Evolutionary conservation across 2,888 invertebrate species (phyloP), one percentile per base, ranked within the genome.

Genomic region (Drosophila ezoana): DNA sequence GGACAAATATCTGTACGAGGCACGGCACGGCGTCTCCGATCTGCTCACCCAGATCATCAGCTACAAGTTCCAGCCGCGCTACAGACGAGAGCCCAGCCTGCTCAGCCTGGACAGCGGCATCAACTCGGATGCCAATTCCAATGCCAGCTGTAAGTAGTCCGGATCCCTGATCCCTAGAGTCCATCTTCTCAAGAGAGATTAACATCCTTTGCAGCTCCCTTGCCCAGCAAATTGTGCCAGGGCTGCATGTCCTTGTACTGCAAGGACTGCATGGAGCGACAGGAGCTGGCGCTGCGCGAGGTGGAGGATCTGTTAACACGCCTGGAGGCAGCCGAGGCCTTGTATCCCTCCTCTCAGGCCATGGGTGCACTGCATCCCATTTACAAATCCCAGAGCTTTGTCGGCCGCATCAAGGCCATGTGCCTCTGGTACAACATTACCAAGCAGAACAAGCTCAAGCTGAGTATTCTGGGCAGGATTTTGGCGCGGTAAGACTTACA

Each of bases 361-460:
- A 96, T 98, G 93, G 96, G 95, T 0, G 93, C 93, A 6, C 94
- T 96, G 66, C 96, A 96, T 93, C 95, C 96, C 13, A 93, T 95
- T 14, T 92, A 92, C 75, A 92, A 91, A 68, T 91, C 91, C 23
- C 91, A 90, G 62, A 88, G 84, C 59, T 92, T 92, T 83, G 90
- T 93, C 44, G 91, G 91, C 2, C 90, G 91, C 38, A 92, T 93
- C 33, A 93, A 95, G 93, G 96, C 97, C 11, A 95, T 98, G 94
- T 97, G 97, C 88, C 93, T 98, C 3, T 98, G 98, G 98, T 96
- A 96, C 91, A 98, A 98, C 92, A 96, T 97, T 90, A 96, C 97
- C 0, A 94, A 95, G 80, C 96, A 97, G 91, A 95, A 98, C 91
- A 94, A 96, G 52, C 93, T 97, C 57, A 97, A 97, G 92, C 93